Percentiles rank a stretch among this genome's conserved stretches.
Evolutionary conservation across 2,113 vertebrate genomes (phyloP).

Genomic region (Marmota flaviventris): DNA sequence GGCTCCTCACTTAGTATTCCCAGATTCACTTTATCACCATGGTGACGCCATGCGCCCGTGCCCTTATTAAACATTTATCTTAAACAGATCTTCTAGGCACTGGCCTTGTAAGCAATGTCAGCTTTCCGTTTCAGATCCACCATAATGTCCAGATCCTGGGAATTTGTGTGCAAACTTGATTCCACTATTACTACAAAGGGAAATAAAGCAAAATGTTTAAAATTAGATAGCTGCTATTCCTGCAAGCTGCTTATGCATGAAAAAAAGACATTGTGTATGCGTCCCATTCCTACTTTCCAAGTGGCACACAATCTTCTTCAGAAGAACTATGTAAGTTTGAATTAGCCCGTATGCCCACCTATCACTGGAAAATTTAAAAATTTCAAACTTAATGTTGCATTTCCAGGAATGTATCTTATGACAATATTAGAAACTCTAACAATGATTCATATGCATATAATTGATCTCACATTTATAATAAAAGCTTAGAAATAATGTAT

Average conservation of each 20-base stretch:
- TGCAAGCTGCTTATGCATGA: conserved; percentile 30
- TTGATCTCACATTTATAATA: background rate
- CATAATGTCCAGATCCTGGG: conserved; percentile 64
- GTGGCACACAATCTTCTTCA: conserved; percentile 34
- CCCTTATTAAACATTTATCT: conserved; percentile 83
- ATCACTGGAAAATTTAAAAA: conserved; percentile 45
- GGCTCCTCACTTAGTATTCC: conserved; percentile 52
- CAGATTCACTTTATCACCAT: conserved; percentile 75
- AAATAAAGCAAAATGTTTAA: conserved; percentile 75
- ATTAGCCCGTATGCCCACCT: conserved; percentile 40
- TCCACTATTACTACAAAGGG: conserved; percentile 69
- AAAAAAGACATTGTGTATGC: conserved; percentile 61
- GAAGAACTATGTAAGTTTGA: conserved; percentile 20
- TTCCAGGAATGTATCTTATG: background rate
- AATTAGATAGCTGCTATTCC: conserved; percentile 69
- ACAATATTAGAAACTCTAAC: conserved; percentile 10
- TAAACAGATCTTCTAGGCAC: conserved; percentile 80
- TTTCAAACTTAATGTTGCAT: conserved; percentile 16
- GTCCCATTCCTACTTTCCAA: conserved; percentile 64
- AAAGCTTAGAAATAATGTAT: background rate
- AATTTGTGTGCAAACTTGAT: conserved; percentile 75
- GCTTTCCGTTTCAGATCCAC: conserved; percentile 72
- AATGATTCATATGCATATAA: conserved; percentile 1
- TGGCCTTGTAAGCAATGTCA: conserved; percentile 69
- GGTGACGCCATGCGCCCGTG: conserved; percentile 64